phyloP scores from a whole-genome alignment of 2,113 vertebrate genomes.

The Marmota monax region DNA sequence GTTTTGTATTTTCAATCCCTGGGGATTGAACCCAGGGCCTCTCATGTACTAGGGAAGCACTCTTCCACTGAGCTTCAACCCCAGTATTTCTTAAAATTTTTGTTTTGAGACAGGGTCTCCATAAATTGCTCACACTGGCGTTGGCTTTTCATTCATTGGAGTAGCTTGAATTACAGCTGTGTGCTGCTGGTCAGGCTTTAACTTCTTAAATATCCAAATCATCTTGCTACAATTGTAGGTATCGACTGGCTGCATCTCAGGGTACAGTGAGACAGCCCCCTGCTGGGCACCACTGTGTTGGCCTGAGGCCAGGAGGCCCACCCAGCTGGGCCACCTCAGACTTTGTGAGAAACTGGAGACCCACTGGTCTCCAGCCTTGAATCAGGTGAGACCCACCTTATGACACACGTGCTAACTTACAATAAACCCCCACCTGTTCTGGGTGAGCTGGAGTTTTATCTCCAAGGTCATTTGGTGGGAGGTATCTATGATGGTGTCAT shows the following conservation, averaged over 20 bases:
- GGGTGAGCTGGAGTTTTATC: background rate
- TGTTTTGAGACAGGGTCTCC: background rate
- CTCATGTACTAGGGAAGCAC: too few relatives aligned
- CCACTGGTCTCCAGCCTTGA: background rate
- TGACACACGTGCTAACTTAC: background rate
- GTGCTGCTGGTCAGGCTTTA: background rate
- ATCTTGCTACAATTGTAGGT: conserved; percentile 36
- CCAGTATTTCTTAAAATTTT: background rate
- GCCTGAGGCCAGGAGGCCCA: conserved; percentile 48
- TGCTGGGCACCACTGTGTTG: conserved; percentile 40
- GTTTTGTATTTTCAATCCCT: background rate
- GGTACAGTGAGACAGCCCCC: conserved; percentile 54
- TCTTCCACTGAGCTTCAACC: background rate
- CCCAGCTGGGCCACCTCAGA: background rate
- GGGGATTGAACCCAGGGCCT: too few relatives aligned
- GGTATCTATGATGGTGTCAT: background rate
- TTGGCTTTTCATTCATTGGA: background rate
- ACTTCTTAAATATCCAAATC: background rate
- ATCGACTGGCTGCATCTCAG: background rate
- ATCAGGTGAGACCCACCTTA: background rate
- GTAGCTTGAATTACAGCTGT: background rate
- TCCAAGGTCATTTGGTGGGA: background rate
- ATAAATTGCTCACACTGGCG: background rate
- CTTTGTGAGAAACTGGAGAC: background rate
- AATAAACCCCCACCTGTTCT: background rate